Percentiles rank a stretch among this genome's conserved stretches.
Conservation (phyloP, 2,888 invertebrate genomes). For the Elmis aenea region DNA sequence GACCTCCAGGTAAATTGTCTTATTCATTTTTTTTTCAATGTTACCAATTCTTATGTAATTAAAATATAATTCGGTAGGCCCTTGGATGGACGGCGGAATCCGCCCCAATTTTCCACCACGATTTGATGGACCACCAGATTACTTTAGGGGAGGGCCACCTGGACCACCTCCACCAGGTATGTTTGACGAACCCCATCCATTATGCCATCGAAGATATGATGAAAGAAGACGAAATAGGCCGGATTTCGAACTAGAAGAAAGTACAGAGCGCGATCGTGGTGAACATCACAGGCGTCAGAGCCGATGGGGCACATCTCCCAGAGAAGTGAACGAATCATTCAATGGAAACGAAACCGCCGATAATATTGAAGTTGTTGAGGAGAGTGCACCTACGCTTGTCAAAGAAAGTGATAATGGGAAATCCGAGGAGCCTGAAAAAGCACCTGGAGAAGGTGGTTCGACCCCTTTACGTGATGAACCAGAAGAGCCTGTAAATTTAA, state of each 20-base stretch:
- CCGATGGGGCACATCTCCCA: constrained; percentile 32
- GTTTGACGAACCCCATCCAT: constrained; percentile 25
- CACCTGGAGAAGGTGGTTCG: constrained; percentile 25
- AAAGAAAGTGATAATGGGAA: constrained; percentile 15
- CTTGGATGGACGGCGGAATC: constrained; percentile 48
- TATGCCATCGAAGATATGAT: constrained; percentile 22
- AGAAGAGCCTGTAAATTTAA: constrained; percentile 8
- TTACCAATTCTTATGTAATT: background rate
- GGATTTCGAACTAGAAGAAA: constrained; percentile 17
- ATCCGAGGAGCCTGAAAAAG: constrained; percentile 18
- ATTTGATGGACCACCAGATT: constrained; percentile 40
- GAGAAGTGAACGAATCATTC: constrained; percentile 7
- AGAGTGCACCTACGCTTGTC: constrained; percentile 4
- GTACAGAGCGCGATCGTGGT: constrained; percentile 5
- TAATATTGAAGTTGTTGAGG: background rate
- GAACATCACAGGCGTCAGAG: constrained; percentile 23
- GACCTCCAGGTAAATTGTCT: constrained; percentile 29
- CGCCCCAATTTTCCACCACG: constrained; percentile 46
- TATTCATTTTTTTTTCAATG: constrained; percentile 7
- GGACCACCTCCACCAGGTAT: constrained; percentile 25
- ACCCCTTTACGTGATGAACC: constrained; percentile 35
- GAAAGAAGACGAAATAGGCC: constrained; percentile 24
- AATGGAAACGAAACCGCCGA: constrained; percentile 7
- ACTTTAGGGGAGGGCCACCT: constrained; percentile 42
- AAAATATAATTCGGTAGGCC: constrained; percentile 8